Conservation (phyloP, 1,140 invertebrate species). For the Drosophila parvula region DNA sequence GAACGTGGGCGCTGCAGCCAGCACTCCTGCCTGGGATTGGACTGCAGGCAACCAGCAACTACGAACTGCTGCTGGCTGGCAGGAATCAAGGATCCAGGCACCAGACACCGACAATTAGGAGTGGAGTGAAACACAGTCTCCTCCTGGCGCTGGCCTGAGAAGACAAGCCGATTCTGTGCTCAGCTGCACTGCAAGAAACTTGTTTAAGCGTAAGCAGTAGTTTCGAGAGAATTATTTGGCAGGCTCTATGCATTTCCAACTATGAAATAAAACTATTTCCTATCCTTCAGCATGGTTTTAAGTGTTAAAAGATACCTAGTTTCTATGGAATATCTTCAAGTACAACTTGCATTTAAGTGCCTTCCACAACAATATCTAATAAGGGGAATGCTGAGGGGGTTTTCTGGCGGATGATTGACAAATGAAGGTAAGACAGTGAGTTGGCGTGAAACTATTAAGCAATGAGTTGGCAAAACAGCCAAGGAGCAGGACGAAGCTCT, state of each 20-base stretch:
- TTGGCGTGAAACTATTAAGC: conserved; percentile 60
- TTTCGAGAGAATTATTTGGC: not conserved
- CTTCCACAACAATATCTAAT: conserved; percentile 19
- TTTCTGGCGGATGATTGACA: too few species aligned
- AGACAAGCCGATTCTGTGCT: conserved; percentile 32
- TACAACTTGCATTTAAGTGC: conserved; percentile 32
- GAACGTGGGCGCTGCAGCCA: conserved; percentile 3
- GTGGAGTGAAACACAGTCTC: conserved; percentile 1
- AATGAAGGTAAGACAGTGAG: conserved; percentile 54
- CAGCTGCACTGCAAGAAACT: conserved; percentile 6
- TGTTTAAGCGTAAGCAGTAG: too few species aligned
- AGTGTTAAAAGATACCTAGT: too few species aligned
- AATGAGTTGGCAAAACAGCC: conserved; percentile 19
- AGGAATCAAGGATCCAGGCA: not conserved
- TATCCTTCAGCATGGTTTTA: too few species aligned
- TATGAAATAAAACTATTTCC: too few species aligned
- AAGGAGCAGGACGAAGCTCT: not conserved
- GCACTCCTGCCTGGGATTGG: too few species aligned
- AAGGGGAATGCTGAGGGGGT: not conserved
- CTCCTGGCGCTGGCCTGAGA: not conserved
- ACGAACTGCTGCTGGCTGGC: conserved; percentile 21
- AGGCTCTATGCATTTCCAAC: too few species aligned
- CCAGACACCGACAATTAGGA: not conserved
- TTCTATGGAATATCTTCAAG: not conserved
- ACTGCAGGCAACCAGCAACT: conserved; percentile 15